Base-by-base conservation (phyloP, 2,797 vertebrate species). In the Leuciscus waleckii region DNA sequence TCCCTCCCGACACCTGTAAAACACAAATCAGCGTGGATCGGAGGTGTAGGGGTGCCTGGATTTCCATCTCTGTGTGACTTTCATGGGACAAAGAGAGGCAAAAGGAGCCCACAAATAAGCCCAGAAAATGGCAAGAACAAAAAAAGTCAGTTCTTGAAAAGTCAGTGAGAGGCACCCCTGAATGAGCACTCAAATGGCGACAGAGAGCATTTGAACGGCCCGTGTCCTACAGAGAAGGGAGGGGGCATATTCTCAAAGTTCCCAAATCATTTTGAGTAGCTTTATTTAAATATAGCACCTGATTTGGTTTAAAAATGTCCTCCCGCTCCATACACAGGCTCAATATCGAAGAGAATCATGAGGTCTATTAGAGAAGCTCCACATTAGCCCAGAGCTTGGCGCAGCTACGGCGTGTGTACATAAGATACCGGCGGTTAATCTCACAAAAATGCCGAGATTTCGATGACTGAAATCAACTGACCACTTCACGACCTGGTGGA, bases 261-360 rank as follows among this genome's bases (percentile, higher is more conserved):
- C 43, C 89, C 46, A 87, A 86, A 83, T 87, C 76, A 73, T 69
- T 92, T 89, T 74, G 90, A 86, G 90, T 92, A 93, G 86, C 81
- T 94, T 75, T 54, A 78, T 91, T 93, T 93, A 94, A 95, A 94
- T 92, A 93, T 94, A 94, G 94, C 94, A 95, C 93, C 94, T 89
- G 89, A 88, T 87, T 81, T 86, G 90, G 91, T 83, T 85, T 46
- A 58, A 74, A 87, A 87, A 79, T 65, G 79, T 91, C 90, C 91
- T 87, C 92, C 91, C 90, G 88, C 63, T 85, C 87, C 26, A 76
- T 70, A 91, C 80, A 92, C 88, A 88, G 91, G 90, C 91, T 90
- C 90, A 88, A 88, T 91, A 87, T 92, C 91, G 92, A 61, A 81
- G 69, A 84, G 87, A 86, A 79, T 73, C 74, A 82, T 87, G 88